Base-by-base conservation (phyloP, 2,113 vertebrate species). In the Cochlearius cochlearius region DNA sequence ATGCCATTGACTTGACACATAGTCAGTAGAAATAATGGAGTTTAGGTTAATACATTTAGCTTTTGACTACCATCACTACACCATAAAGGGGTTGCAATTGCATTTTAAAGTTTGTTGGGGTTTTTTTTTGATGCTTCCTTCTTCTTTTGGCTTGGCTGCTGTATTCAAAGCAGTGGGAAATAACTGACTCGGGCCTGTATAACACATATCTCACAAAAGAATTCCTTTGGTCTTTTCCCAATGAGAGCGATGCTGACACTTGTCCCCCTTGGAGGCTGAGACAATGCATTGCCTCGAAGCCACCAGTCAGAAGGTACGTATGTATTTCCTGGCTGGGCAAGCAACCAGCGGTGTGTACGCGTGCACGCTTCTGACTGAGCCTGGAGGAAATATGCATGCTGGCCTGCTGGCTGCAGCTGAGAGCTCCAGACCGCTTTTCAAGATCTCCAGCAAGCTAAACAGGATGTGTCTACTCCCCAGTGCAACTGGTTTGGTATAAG, bases 361-460 rank as follows among this genome's bases (percentile, higher is more conserved):
- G 68, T 12, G 39, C 29, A 49, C 7, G 7, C 41, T 77, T 75
- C 72, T 67, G 45, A 32, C 75, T 55, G 68, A 91, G 64, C 41
- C n/a, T 23, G 60, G 43, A 86, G 53, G 38, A 78, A 76, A 38
- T 64, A 87, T 16, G 76, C 32, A n/a, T 56, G 47, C 47, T 67
- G 41, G 25, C 29, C 52, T 80, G 29, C 63, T 93, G 79, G 68
- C 60, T 87, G 80, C 56, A 85, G 34, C 64, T 85, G 43, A 75
- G 80, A 87, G 52, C 26, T 64, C 73, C 32, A 75, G 56, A 75
- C 69, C 53, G 80, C 34, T 85, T 95, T 96, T 96, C 89, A 94
- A 91, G 94, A 81, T 52, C 84, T 78, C 52, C 52, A 47, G 80
- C 94, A 91, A 95, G 93, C 81, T 92, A 45, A 92, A 91, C 94